Conservation (phyloP, 2,113 vertebrate genomes). For the Erpornis zantholeuca region DNA sequence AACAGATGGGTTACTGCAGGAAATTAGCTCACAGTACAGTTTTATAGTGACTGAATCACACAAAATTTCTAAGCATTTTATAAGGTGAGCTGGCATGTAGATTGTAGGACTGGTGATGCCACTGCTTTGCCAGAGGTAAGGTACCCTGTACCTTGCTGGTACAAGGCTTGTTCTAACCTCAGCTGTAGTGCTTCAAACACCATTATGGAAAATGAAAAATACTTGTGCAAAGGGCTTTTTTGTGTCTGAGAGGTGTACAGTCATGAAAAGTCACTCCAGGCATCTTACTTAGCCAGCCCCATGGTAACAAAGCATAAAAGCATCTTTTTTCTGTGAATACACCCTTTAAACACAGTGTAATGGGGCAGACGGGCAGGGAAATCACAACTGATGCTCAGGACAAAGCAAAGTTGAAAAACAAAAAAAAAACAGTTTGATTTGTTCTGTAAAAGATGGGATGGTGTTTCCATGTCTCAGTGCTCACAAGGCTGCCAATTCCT, state of each 20-base stretch:
- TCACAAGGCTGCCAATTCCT: neutral
- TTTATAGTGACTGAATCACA: neutral
- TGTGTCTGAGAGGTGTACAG: neutral
- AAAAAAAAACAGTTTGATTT: neutral
- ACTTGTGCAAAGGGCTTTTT: neutral
- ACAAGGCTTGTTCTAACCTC: neutral
- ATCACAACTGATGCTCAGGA: neutral
- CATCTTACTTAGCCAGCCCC: neutral
- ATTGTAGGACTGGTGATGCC: neutral
- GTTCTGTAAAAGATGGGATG: neutral
- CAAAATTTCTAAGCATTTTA: neutral
- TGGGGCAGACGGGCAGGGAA: neutral
- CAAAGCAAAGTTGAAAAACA: neutral
- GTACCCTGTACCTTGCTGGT: neutral
- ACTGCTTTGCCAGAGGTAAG: neutral
- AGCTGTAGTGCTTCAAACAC: neutral
- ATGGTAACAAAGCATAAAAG: neutral
- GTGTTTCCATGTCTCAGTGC: neutral
- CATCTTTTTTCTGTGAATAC: neutral
- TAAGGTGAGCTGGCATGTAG: neutral
- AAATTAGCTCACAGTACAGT: conserved; percentile 44
- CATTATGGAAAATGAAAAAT: neutral
- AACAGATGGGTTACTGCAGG: neutral
- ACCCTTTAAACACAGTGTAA: neutral
- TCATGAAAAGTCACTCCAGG: neutral